These are phyloP conservation scores for Conus betulinus DNA, from an alignment of 1,140 invertebrate species.

Conservation along the genomic window DNA sequence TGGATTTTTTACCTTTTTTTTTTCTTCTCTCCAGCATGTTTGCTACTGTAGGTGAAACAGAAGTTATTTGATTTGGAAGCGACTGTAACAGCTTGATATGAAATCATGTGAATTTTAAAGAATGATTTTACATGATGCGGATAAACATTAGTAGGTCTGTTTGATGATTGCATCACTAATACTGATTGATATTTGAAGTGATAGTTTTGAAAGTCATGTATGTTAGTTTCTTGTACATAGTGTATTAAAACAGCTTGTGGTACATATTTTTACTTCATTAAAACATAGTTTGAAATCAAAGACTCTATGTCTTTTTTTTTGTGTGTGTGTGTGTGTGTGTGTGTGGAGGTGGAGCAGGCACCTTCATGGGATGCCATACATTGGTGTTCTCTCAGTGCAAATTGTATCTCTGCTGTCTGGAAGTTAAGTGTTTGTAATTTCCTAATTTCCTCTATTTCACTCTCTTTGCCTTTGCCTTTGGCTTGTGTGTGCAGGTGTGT, in stretches of 20 bases:
- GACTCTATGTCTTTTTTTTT: not conserved
- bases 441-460: no score
- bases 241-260: not conserved
- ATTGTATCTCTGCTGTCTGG: no score
- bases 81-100: not conserved
- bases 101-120: not conserved
- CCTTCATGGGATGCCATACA: no score
- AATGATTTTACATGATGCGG: not conserved
- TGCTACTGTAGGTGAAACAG: not conserved
- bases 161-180: conserved; percentile 1
- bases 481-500: no score
- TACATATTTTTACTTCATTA: conserved; percentile 8
- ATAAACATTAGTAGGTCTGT: not conserved
- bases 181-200: not conserved
- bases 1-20: not conserved
- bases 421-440: no score
- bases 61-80: not conserved
- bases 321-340: conserved; percentile 18
- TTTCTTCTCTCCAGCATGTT: not conserved
- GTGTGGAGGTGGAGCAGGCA: no score
- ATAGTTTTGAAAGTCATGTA: not conserved
- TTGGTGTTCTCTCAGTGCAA: no score
- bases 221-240: not conserved
- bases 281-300: conserved; percentile 5
- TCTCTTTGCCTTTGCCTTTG: no score